Evolutionary conservation across 2,888 invertebrate species (phyloP).

Genomic region (Willowsia nigromaculata): DNA sequence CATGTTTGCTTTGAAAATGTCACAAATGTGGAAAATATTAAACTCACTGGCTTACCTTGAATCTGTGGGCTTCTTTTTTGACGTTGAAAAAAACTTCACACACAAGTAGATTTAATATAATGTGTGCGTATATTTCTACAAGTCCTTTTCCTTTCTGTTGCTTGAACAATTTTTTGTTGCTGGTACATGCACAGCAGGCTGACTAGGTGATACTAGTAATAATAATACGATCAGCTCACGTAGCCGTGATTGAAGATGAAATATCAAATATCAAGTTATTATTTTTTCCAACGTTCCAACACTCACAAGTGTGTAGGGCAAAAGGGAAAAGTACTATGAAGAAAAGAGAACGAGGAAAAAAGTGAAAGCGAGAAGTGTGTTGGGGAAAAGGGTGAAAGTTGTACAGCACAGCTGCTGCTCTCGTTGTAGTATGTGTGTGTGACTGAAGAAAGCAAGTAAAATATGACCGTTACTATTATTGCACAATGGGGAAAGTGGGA

Average conservation of each 20-base stretch:
- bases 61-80: background rate
- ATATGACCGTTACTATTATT: constrained; percentile 51
- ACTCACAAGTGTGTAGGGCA: constrained; percentile 9
- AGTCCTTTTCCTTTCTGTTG: background rate
- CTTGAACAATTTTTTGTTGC: too few species aligned
- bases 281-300: constrained; percentile 38
- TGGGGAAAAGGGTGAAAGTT: background rate
- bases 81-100: background rate
- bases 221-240: constrained; percentile 32
- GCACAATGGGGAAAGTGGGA: constrained; percentile 31
- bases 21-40: background rate
- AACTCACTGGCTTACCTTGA: constrained; percentile 38
- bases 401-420: background rate
- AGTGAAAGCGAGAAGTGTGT: background rate
- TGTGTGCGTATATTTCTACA: background rate
- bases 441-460: constrained; percentile 11
- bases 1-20: background rate
- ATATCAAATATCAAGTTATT: constrained; percentile 37
- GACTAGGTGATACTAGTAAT: background rate
- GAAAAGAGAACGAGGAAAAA: background rate
- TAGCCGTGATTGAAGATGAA: constrained; percentile 50
- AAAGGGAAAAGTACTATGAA: background rate
- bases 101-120: background rate
- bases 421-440: background rate
- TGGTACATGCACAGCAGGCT: background rate